Percentiles rank a stretch among this genome's conserved stretches.
phyloP scores from a whole-genome alignment of 2,113 vertebrate species.

The Halcyon senegalensis region DNA sequence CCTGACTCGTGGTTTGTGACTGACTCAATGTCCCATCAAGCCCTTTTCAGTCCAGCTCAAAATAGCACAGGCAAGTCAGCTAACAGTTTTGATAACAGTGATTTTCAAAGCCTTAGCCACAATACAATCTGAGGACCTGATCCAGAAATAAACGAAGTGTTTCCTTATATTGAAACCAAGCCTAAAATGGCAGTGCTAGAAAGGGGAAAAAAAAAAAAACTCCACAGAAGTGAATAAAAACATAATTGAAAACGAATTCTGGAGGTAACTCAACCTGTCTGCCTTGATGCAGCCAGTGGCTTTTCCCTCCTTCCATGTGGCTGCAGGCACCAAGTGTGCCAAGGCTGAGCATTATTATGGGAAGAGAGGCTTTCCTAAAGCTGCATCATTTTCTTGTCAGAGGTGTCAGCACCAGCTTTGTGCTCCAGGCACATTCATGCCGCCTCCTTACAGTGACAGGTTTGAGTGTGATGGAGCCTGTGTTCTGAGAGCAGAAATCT shows the following conservation, averaged over 20 bases:
- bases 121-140: slow-evolving; percentile 15
- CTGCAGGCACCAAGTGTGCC: not conserved
- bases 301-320: not conserved
- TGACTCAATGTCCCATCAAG: not conserved
- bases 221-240: not conserved
- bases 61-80: not conserved
- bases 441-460: not conserved
- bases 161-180: slow-evolving; percentile 1
- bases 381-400: not conserved
- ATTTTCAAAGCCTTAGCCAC: slow-evolving; percentile 41
- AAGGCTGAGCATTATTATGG: not conserved
- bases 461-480: not conserved
- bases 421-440: not conserved
- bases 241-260: not conserved
- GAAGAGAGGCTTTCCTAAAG: not conserved
- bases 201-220: slow-evolving; percentile 30
- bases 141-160: slow-evolving; percentile 50
- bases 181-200: not conserved
- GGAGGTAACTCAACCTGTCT: not conserved
- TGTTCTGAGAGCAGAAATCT: slow-evolving; percentile 9
- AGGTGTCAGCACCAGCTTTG: not conserved
- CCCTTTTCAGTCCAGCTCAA: not conserved
- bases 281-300: rapidly evolving
- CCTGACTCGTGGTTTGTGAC: not conserved
- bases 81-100: slow-evolving; percentile 26